These are phyloP conservation scores for Pecten maximus DNA, from an alignment of 2,888 invertebrate species.

Conservation along the genomic window DNA sequence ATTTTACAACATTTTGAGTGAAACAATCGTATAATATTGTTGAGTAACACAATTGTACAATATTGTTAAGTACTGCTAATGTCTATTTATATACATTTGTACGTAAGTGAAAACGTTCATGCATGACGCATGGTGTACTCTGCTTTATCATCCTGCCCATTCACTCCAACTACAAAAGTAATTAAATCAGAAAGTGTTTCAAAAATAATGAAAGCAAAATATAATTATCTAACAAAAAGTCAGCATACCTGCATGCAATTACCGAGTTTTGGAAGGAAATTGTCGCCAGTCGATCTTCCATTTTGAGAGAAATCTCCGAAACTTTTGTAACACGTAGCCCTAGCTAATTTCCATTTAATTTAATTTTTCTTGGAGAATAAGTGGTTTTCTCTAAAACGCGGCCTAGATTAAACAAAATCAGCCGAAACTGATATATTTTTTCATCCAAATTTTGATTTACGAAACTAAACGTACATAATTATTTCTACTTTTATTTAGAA, in stretches of 20 bases:
- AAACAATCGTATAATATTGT: too few relatives aligned
- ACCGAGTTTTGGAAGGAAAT: slow-evolving; percentile 5
- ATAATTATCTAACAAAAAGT: slow-evolving; percentile 33
- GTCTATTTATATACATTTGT: background rate
- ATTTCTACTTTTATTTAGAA: slow-evolving; percentile 32
- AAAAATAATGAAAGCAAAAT: slow-evolving; percentile 33
- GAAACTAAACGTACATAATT: slow-evolving; percentile 20
- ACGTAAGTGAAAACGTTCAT: background rate
- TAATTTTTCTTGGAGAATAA: slow-evolving; percentile 21
- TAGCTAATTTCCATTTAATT: slow-evolving; percentile 17
- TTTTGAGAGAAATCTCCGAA: slow-evolving; percentile 15
- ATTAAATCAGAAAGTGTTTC: slow-evolving; percentile 28
- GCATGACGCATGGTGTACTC: slow-evolving; percentile 25
- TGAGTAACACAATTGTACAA: too few relatives aligned
- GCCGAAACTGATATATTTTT: slow-evolving; percentile 1
- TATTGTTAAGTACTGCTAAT: too few relatives aligned
- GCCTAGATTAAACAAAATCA: slow-evolving; percentile 1
- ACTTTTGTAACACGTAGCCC: slow-evolving; percentile 7
- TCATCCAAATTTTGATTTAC: slow-evolving; percentile 22
- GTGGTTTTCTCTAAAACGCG: slow-evolving; percentile 9
- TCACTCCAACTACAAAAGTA: slow-evolving; percentile 5
- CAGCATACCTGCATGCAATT: slow-evolving; percentile 33
- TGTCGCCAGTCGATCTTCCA: slow-evolving; percentile 31
- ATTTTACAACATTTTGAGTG: too few relatives aligned
- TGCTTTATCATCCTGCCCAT: background rate